phyloP scores from a whole-genome alignment of 1,140 invertebrate species.

The Leptonema lineaticorne region DNA sequence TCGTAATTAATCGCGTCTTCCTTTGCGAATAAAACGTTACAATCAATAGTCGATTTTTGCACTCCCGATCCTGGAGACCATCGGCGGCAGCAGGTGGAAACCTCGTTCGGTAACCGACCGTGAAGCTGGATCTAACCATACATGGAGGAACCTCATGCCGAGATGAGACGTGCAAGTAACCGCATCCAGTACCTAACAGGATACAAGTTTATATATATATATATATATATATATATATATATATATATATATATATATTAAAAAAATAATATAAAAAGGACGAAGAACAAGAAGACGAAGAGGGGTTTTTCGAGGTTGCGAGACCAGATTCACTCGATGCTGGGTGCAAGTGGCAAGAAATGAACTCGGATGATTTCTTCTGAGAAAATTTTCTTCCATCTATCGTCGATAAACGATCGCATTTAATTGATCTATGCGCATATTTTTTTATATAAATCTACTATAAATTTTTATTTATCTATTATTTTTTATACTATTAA shows the following conservation, averaged over 20 bases:
- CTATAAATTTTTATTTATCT: too few species aligned
- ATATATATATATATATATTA: too few species aligned
- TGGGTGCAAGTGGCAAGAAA: neutral
- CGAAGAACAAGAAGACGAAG: conserved; percentile 1
- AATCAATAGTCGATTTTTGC: conserved; percentile 11
- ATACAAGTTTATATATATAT: too few species aligned
- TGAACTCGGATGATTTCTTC: neutral
- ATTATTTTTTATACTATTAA: too few species aligned
- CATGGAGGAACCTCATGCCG: conserved; percentile 27
- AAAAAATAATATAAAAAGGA: too few species aligned
- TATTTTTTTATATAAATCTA: too few species aligned
- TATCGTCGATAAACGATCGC: too few species aligned
- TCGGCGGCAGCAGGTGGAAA: conserved; percentile 19
- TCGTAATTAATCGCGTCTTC: neutral
- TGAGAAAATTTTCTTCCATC: conserved; percentile 4
- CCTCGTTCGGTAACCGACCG: neutral
- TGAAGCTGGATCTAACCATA: conserved; percentile 21
- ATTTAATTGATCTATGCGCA: conserved; percentile 2
- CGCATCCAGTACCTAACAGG: conserved; percentile 19
- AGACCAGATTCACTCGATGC: conserved; percentile 8
- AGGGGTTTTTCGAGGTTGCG: neutral
- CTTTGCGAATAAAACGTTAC: too few species aligned
- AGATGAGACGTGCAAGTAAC: conserved; percentile 25
- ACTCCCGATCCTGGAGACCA: conserved; percentile 8
- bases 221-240: too few species aligned